Conservation (phyloP, 2,113 vertebrate species). For the Dicrurus megarhynchus region DNA sequence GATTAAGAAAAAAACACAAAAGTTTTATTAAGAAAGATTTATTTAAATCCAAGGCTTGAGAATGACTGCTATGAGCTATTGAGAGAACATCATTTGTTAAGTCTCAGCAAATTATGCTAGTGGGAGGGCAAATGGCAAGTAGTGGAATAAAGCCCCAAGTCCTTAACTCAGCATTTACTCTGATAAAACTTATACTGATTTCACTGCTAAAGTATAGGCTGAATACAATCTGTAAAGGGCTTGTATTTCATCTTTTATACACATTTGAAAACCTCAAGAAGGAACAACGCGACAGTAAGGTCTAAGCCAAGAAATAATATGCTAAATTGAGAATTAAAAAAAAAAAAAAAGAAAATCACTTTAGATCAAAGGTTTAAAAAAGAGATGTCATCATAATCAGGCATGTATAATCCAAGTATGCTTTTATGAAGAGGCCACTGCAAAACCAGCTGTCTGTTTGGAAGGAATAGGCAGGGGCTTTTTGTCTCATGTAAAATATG, state of each 20-base stretch:
- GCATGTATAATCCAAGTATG: not conserved
- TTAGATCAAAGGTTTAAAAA: conserved; percentile 29
- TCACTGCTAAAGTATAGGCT: not conserved
- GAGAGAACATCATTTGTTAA: conserved; percentile 64
- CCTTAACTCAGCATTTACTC: conserved; percentile 23
- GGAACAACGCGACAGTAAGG: not conserved
- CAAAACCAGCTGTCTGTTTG: not conserved
- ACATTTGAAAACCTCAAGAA: conserved; percentile 4
- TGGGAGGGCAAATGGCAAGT: conserved; percentile 46
- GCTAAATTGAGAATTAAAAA: not conserved
- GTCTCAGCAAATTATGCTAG: conserved; percentile 63
- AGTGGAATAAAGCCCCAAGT: conserved; percentile 36
- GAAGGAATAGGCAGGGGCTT: not conserved
- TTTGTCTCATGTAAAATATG: not conserved
- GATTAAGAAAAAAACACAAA: conserved; percentile 39
- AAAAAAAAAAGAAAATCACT: not conserved
- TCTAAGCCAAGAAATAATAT: conserved; percentile 19
- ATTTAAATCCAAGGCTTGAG: conserved; percentile 65
- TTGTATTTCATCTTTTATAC: not conserved
- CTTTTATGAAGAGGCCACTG: not conserved
- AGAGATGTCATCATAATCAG: not conserved
- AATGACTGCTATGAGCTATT: conserved; percentile 60
- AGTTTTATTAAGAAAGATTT: conserved; percentile 69
- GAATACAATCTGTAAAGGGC: not conserved
- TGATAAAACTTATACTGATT: conserved; percentile 14